Evolutionary conservation across 2,113 vertebrate species (phyloP).

Genomic region (Mustelus asterias): DNA sequence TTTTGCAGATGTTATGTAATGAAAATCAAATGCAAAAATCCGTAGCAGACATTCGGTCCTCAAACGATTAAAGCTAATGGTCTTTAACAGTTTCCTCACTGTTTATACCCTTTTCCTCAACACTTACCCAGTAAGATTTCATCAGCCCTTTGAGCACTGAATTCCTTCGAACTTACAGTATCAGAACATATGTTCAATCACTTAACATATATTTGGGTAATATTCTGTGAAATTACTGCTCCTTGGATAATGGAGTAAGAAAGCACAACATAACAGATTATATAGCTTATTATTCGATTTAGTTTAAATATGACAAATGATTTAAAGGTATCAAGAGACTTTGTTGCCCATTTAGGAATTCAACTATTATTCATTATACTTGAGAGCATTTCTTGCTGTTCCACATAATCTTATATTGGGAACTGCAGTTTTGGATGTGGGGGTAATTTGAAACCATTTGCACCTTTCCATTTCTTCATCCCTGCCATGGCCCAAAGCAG

Average conservation of each 20-base stretch:
- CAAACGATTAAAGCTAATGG: slow-evolving; percentile 31
- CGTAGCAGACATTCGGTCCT: neutral
- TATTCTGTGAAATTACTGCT: slow-evolving; percentile 18
- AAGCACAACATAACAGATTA: slow-evolving; percentile 16
- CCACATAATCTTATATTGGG: neutral
- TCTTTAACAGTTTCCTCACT: slow-evolving; percentile 32
- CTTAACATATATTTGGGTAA: slow-evolving; percentile 16
- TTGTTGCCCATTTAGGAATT: slow-evolving; percentile 6
- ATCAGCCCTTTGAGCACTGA: slow-evolving; percentile 35
- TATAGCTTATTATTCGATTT: slow-evolving; percentile 11
- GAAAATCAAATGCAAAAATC: neutral
- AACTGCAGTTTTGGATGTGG: neutral
- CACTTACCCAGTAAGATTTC: slow-evolving; percentile 33
- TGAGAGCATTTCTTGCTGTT: neutral
- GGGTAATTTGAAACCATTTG: slow-evolving; percentile 23
- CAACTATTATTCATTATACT: slow-evolving; percentile 10
- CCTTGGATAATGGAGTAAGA: slow-evolving; percentile 27
- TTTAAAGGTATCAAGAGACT: neutral
- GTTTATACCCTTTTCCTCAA: slow-evolving; percentile 32
- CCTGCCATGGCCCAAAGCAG: neutral
- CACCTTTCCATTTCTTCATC: neutral
- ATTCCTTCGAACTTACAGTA: slow-evolving; percentile 21
- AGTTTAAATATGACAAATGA: slow-evolving; percentile 9
- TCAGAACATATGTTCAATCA: slow-evolving; percentile 20
- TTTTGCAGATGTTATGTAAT: neutral